phyloP scores from a whole-genome alignment of 2,113 vertebrate species.

The Herpailurus yagouaroundi region DNA sequence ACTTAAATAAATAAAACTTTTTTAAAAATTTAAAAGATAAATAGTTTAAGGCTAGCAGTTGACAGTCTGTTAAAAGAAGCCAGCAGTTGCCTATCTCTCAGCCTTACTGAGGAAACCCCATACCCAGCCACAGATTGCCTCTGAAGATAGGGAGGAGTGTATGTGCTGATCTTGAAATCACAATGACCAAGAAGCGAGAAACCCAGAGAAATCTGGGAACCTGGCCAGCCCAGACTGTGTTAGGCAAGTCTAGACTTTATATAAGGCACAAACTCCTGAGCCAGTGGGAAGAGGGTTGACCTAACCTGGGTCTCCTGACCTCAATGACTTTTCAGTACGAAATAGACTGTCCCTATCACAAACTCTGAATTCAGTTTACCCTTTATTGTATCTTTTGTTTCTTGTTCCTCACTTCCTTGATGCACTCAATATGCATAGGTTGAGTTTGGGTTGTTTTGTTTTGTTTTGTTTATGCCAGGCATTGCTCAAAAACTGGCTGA shows the following conservation, averaged over 20 bases:
- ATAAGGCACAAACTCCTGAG: background rate
- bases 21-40: background rate
- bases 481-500: background rate
- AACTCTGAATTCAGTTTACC: background rate
- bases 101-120: conserved; percentile 38
- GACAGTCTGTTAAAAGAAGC: background rate
- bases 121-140: conserved; percentile 45
- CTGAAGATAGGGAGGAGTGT: conserved; percentile 34
- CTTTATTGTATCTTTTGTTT: background rate
- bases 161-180: conserved; percentile 65
- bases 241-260: background rate
- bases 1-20: background rate
- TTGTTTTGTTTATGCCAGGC: background rate
- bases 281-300: background rate
- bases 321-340: conserved; percentile 22
- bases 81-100: conserved; percentile 41
- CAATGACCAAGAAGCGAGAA: conserved; percentile 58
- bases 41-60: background rate
- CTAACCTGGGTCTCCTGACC: background rate
- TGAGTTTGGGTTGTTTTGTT: background rate
- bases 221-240: conserved; percentile 27
- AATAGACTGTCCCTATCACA: background rate
- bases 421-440: background rate
- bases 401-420: background rate
- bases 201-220: conserved; percentile 65